Conservation (phyloP, 2,113 vertebrate species). For the Clarias gariepinus region DNA sequence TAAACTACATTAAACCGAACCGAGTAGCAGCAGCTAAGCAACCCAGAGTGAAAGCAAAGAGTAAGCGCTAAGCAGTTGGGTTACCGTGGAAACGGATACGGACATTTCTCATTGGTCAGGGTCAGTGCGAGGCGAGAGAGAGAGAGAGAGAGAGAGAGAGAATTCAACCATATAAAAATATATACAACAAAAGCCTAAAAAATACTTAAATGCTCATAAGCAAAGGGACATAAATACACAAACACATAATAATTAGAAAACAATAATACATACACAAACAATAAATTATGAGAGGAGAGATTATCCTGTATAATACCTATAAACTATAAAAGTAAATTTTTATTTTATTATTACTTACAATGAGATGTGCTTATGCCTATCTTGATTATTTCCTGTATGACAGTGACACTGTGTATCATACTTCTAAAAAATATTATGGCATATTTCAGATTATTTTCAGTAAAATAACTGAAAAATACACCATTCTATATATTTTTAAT, state of each 20-base stretch:
- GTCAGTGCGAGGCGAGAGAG: no score
- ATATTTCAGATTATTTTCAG: neutral
- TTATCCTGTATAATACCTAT: no score
- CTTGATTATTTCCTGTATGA: neutral
- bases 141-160: no score
- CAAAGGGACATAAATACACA: no score
- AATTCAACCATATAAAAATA: no score
- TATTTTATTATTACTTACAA: neutral
- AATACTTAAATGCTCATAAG: no score
- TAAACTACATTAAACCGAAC: neutral
- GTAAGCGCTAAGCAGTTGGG: neutral
- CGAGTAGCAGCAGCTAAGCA: neutral
- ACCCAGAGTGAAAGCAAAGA: neutral
- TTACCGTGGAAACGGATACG: conserved; percentile 33
- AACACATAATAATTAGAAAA: no score
- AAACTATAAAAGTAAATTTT: neutral
- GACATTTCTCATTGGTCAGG: conserved; percentile 18
- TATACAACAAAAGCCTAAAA: no score
- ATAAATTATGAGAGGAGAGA: no score
- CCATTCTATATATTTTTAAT: neutral
- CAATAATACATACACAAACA: no score
- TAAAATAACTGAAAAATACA: neutral
- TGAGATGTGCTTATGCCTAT: neutral
- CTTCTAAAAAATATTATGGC: neutral
- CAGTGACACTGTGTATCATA: neutral